phyloP scores from a whole-genome alignment of 2,888 invertebrate genomes.

The Hipparchia semele region DNA sequence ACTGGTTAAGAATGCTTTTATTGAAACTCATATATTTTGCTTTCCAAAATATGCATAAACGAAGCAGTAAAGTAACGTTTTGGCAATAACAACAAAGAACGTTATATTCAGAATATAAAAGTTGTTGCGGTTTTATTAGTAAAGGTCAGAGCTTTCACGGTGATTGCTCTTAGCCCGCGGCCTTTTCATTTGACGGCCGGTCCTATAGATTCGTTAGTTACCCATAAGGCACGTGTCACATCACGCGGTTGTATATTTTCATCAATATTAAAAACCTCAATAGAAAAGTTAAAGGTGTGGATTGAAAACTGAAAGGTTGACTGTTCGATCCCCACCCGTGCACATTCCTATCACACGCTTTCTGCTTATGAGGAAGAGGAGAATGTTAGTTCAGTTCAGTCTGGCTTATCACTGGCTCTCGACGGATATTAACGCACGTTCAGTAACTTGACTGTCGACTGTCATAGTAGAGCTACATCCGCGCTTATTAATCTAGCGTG shows the following conservation, averaged over 20 bases:
- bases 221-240: conserved; percentile 16
- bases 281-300: too few relatives aligned
- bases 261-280: too few relatives aligned
- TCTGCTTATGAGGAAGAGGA: too few relatives aligned
- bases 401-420: too few relatives aligned
- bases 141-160: conserved; percentile 60
- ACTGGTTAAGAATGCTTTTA: too few relatives aligned
- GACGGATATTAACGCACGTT: background rate
- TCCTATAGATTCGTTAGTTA: conserved; percentile 36
- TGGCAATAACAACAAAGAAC: conserved; percentile 49
- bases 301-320: too few relatives aligned
- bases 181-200: conserved; percentile 45
- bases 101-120: conserved; percentile 55
- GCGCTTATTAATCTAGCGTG: too few relatives aligned
- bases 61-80: conserved; percentile 35
- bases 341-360: too few relatives aligned
- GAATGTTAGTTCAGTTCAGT: too few relatives aligned
- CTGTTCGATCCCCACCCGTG: too few relatives aligned
- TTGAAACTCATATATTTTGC: background rate
- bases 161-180: conserved; percentile 59
- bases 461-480: too few relatives aligned
- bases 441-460: background rate
- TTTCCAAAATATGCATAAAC: conserved; percentile 16
- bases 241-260: background rate
- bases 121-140: conserved; percentile 51